Percentiles rank a stretch among this genome's conserved stretches.
Conservation (phyloP, 2,797 vertebrate species). For the Pelobates cultripes region DNA sequence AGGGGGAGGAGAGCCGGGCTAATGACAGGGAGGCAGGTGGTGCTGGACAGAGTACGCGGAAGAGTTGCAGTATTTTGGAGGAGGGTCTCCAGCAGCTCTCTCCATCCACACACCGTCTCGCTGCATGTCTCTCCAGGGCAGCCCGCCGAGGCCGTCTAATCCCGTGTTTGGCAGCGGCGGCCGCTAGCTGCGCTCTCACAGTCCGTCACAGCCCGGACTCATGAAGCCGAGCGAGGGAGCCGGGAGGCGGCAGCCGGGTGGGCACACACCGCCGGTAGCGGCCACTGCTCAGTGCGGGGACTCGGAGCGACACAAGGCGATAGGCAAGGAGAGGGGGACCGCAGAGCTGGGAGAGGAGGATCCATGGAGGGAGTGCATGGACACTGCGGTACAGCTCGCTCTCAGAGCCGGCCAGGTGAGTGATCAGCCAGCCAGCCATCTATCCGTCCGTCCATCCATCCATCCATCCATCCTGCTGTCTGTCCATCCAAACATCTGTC, state of each 20-base stretch:
- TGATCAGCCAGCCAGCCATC: not conserved
- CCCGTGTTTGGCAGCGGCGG: too few species aligned
- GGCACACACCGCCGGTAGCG: not conserved
- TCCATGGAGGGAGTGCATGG: conserved; percentile 76
- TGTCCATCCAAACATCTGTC: too few species aligned
- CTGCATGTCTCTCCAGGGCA: not conserved
- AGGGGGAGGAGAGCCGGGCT: not conserved
- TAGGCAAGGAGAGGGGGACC: not conserved
- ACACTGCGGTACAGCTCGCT: conserved; percentile 78
- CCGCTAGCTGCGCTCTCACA: not conserved
- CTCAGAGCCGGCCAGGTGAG: conserved; percentile 80
- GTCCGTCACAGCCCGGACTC: not conserved
- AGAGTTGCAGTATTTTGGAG: not conserved
- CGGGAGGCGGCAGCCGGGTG: conserved; percentile 10
- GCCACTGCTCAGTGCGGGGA: not conserved
- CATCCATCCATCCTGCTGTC: not conserved
- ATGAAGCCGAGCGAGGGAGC: conserved; percentile 67
- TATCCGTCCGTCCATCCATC: too few species aligned
- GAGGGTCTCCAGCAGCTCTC: not conserved
- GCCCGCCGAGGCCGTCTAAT: too few species aligned
- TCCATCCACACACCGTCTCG: not conserved
- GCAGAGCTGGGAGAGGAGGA: conserved; percentile 31
- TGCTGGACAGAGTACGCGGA: conserved; percentile 15
- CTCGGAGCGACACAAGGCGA: not conserved
- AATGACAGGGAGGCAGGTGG: not conserved